Conservation (phyloP, 2,888 invertebrate genomes). For the Cataglyphis cursor region DNA sequence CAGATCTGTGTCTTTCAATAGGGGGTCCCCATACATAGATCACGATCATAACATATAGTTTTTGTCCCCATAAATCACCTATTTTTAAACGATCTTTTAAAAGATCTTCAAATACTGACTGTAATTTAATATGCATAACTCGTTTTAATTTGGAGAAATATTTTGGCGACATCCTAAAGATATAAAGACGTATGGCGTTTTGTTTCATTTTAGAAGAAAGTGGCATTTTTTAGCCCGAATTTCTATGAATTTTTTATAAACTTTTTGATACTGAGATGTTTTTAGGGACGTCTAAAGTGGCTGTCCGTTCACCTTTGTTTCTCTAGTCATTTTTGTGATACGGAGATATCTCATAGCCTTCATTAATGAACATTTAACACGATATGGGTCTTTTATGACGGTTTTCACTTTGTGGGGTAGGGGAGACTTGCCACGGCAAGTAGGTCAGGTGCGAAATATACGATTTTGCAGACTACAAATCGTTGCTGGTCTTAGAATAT, state of each 20-base stretch:
- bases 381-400: constrained; percentile 50
- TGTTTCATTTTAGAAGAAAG: neutral
- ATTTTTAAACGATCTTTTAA: neutral
- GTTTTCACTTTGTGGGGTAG: constrained; percentile 59
- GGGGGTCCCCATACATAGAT: constrained; percentile 1
- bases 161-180: neutral
- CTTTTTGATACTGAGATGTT: neutral
- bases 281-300: neutral
- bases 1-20: neutral
- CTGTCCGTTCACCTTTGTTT: neutral
- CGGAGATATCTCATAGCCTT: constrained; percentile 43
- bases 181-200: neutral
- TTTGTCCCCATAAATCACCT: neutral
- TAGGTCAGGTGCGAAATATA: constrained; percentile 70
- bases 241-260: neutral
- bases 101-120: neutral
- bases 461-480: constrained; percentile 53
- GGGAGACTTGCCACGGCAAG: constrained; percentile 58
- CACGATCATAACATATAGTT: neutral
- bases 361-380: constrained; percentile 56
- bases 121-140: neutral
- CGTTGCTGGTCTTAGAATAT: constrained; percentile 6
- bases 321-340: neutral
- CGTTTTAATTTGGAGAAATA: neutral
- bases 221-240: neutral